Conservation (phyloP, 2,888 invertebrate species). For the Scaptomyza cyrtandrae region DNA sequence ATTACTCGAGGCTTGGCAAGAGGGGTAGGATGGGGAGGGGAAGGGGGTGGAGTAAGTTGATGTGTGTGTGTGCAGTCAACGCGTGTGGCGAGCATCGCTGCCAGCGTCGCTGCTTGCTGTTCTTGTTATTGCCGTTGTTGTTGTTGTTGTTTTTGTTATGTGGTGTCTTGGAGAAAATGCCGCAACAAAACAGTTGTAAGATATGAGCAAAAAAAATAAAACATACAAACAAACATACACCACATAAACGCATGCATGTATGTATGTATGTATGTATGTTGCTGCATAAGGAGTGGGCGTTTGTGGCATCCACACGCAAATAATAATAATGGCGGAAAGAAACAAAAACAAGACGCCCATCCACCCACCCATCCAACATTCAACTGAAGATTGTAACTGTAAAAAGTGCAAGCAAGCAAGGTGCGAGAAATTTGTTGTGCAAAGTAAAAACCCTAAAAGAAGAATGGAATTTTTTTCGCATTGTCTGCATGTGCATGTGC, state of each 20-base stretch:
- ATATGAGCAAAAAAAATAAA: slow-evolving; percentile 67
- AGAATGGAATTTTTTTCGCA: slow-evolving; percentile 29
- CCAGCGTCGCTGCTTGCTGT: slow-evolving; percentile 27
- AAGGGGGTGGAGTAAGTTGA: slow-evolving; percentile 10
- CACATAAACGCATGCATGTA: slow-evolving; percentile 5
- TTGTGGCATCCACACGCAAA: slow-evolving; percentile 57
- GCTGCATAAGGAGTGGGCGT: slow-evolving; percentile 25
- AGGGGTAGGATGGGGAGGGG: not conserved
- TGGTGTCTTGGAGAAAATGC: slow-evolving; percentile 72
- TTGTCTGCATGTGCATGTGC: not conserved
- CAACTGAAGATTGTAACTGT: slow-evolving; percentile 30
- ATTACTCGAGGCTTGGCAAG: not conserved
- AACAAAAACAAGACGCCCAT: slow-evolving; percentile 37
- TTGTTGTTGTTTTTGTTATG: slow-evolving; percentile 22
- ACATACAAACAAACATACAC: slow-evolving; percentile 29
- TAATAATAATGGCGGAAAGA: slow-evolving; percentile 58
- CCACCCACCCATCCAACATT: not conserved
- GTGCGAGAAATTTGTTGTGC: slow-evolving; percentile 9
- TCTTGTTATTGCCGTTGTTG: not conserved
- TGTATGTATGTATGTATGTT: not conserved
- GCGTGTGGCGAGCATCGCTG: slow-evolving; percentile 46
- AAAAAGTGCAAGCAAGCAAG: slow-evolving; percentile 40
- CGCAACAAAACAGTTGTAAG: slow-evolving; percentile 76
- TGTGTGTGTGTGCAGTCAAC: slow-evolving; percentile 42
- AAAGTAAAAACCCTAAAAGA: slow-evolving; percentile 19